Percentiles rank a stretch among this genome's conserved stretches.
Evolutionary conservation across 2,888 invertebrate genomes (phyloP).

Genomic region (Brachypalpus laphriformis): DNA sequence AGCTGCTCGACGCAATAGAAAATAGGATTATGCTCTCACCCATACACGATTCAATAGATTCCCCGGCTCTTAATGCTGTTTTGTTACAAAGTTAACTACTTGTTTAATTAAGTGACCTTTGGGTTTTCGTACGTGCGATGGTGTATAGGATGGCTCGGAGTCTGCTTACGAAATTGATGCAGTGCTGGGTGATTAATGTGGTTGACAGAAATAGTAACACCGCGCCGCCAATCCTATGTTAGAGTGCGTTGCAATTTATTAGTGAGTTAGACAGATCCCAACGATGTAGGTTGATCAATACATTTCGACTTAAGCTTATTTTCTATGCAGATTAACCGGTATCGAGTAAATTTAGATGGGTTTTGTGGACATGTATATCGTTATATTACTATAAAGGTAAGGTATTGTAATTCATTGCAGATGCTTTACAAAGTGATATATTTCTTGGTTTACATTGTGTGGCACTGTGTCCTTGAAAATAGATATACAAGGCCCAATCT

Average conservation of each 20-base stretch:
- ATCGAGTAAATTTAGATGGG: not conserved
- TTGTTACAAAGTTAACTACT: constrained; percentile 61
- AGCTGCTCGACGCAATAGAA: constrained; percentile 38
- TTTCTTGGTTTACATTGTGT: too few relatives aligned
- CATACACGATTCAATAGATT: constrained; percentile 63
- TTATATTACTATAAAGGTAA: too few relatives aligned
- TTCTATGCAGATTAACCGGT: constrained; percentile 21
- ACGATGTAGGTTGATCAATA: constrained; percentile 28
- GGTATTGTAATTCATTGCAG: not conserved
- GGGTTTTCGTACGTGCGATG: constrained; percentile 16
- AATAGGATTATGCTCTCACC: constrained; percentile 31
- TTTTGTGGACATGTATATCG: not conserved
- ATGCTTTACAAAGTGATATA: too few relatives aligned
- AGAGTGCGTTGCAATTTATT: constrained; percentile 28
- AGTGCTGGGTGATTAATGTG: constrained; percentile 62
- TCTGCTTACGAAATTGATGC: constrained; percentile 43
- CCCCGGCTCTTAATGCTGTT: constrained; percentile 56
- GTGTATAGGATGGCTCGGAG: not conserved
- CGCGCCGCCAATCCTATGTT: not conserved
- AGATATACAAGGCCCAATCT: too few relatives aligned
- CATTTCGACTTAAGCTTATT: constrained; percentile 8
- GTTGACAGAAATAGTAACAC: constrained; percentile 36
- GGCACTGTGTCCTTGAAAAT: too few relatives aligned
- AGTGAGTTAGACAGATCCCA: not conserved
- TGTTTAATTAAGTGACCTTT: constrained; percentile 71